Conservation (phyloP, 1,140 invertebrate genomes). For the Calosoma granatense region DNA sequence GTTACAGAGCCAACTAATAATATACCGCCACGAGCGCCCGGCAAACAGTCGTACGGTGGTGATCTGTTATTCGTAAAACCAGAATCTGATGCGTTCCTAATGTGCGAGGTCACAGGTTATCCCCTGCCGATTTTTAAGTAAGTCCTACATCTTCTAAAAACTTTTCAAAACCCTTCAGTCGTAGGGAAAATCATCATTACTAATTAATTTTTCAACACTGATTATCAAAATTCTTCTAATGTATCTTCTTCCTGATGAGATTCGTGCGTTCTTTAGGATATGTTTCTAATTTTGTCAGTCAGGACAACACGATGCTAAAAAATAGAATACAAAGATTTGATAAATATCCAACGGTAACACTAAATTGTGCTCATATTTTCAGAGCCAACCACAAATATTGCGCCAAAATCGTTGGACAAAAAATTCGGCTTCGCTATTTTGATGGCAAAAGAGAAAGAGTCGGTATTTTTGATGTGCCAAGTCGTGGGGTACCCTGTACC, state of each 20-base stretch:
- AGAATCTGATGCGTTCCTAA: slow-evolving; percentile 26
- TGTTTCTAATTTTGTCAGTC: no score
- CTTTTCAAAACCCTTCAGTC: no score
- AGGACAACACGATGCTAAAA: no score
- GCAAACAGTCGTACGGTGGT: slow-evolving; percentile 34
- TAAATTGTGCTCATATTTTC: slow-evolving; percentile 20
- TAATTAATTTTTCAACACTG: no score
- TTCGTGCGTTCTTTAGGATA: no score
- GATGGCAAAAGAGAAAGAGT: slow-evolving; percentile 12
- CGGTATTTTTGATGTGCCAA: slow-evolving; percentile 42
- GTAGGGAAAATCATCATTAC: no score
- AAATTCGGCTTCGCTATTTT: slow-evolving; percentile 32
- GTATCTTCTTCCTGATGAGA: no score
- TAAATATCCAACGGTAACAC: no score
- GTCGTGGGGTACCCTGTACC: slow-evolving; percentile 48
- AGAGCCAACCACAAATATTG: slow-evolving; percentile 58
- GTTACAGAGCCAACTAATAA: slow-evolving; percentile 44
- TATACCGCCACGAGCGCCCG: slow-evolving; percentile 39
- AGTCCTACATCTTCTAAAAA: no score
- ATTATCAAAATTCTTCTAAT: no score
- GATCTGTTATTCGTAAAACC: slow-evolving; percentile 42
- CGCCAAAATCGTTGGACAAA: slow-evolving; percentile 50
- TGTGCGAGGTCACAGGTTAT: slow-evolving; percentile 55
- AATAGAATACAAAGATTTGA: no score
- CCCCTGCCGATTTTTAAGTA: slow-evolving; percentile 59